Base-by-base conservation (phyloP, 1,140 invertebrate genomes). In the Chymomyza costata region DNA sequence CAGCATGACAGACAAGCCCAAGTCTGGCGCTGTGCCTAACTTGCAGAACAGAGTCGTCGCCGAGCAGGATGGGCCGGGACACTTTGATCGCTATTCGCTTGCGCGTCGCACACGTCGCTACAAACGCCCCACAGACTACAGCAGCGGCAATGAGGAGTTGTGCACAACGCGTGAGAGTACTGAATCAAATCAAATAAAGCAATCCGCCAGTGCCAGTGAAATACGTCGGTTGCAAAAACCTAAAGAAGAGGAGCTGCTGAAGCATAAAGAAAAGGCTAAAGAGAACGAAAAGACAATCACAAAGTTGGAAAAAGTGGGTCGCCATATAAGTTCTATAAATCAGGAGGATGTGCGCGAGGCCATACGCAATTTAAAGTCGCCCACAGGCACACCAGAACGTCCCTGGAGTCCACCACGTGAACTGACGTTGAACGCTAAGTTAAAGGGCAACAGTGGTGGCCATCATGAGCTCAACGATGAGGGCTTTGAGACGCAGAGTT, bases 401-500 rank as follows among this genome's bases (percentile, higher is more conserved):
- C 86, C 88, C 0, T 89, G 88, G 88, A 86, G 86, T 73, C 85
- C 82, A 3, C 78, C 83, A 0, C 61, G 84, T 0, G 84, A 85
- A 13, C 67, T 85, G 2, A 68, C 66, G 14, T 57, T 65, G 8
- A 61, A 44, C 6, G 65, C 60, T 6, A 25, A 16, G n/a, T 32
- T 68, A 7, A 80, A 81, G 30, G 45, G 61, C 2, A 62, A 44
- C 8, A 52, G 47, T 15, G 70, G 57, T 21, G 74, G 89, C 8
- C 91, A 93, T 49, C 89, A 90, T 55, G 91, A 93, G 58, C 71
- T 93, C 31, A 92, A 94, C 61, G 94, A 96, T 76, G 94, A 96
- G 87, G 94, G 94, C 6, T 96, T 96, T 71, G 94, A 96, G 83
- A 94, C 93, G 0, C 93, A 95, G 58, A 94, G 91, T 62, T 86